Base-by-base conservation (phyloP, 2,113 vertebrate genomes). In the Lathamus discolor region DNA sequence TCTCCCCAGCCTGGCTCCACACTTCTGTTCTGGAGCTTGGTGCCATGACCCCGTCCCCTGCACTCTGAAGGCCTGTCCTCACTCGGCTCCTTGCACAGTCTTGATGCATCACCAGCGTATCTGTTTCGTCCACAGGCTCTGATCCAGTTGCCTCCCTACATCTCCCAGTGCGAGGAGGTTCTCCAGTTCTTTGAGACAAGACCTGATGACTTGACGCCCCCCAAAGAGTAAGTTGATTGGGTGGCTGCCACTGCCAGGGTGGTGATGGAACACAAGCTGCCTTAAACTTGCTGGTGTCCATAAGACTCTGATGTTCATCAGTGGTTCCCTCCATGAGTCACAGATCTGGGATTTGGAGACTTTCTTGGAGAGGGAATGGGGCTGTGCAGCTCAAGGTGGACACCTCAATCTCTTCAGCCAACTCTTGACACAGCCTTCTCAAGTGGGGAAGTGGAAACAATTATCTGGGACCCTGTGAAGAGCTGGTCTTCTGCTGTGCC, bases 91-190 rank as follows among this genome's bases (percentile, higher is more conserved):
- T 46, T 44, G 63, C 59, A 63, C 6, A 5, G 28, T 29, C 25
- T 14, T 28, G 48, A 1, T 29, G 67, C 10, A 4, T 79, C 59
- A 75, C 33, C 1, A 0, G 2, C 54, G 25, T 84, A 39, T 95
- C 22, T 73, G 33, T 90, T 97, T 88, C 31, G 8, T 76, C 88
- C 55, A 0, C 97, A 99, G 99, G 99, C 99, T 79, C 98, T 99
- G 95, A 99, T 99, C 97, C 99, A 99, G 97, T 97, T 99, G 94
- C 99, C 99, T 3, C 99, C 99, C 44, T 99, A 99, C 96, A 99
- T 99, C 95, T 99, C 99, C 59, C 99, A 99, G 96, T 99, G 99
- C 1, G 99, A 99, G 72, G 99, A 99, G 93, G 99, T 99, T 75
- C 97, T 99, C 59, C 98, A 99, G 95, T 99, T 99, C 97, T 99